These are phyloP conservation scores for Poecilia velifera DNA, from an alignment of 2,797 vertebrate species.

Conservation along the genomic window DNA sequence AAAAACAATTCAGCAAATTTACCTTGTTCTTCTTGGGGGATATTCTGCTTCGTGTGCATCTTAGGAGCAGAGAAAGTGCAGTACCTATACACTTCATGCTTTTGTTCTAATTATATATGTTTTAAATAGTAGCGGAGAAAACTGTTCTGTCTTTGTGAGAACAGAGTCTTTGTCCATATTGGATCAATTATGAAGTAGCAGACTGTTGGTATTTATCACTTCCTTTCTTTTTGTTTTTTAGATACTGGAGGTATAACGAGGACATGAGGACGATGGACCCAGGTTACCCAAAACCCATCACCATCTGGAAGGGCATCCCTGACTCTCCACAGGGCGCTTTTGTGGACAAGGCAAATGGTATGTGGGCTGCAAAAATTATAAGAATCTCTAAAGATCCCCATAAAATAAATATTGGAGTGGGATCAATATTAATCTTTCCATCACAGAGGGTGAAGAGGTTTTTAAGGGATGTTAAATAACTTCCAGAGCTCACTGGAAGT, in stretches of 20 bases:
- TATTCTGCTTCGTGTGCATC: neutral
- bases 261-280: constrained; percentile 97
- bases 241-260: constrained; percentile 98
- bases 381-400: neutral
- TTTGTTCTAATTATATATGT: neutral
- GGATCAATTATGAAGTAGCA: neutral
- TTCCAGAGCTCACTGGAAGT: neutral
- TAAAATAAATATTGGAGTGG: neutral
- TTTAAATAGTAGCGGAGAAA: neutral
- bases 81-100: neutral
- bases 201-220: neutral
- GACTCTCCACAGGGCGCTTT: constrained; percentile 98
- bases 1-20: neutral
- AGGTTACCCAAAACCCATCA: constrained; percentile 96
- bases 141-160: neutral
- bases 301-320: constrained; percentile 97
- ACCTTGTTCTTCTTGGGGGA: neutral
- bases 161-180: neutral
- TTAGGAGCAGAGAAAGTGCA: neutral
- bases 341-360: constrained; percentile 97
- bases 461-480: neutral
- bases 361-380: neutral
- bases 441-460: neutral
- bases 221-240: constrained; percentile 59
- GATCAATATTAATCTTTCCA: neutral